These are phyloP conservation scores for Schizopygopsis malacanthus DNA, from an alignment of 2,797 vertebrate species.

Conservation along the genomic window DNA sequence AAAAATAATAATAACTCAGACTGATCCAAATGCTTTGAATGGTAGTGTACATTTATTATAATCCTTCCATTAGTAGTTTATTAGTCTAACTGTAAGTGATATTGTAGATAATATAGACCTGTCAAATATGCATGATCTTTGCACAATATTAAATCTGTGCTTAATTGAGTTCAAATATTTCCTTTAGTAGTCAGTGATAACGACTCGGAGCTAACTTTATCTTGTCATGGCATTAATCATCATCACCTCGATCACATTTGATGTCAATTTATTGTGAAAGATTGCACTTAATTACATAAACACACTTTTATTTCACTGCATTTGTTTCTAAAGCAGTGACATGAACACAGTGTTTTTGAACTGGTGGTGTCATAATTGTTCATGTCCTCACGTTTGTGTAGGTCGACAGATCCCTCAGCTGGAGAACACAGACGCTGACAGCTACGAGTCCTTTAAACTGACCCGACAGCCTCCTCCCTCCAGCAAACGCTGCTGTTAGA, in stretches of 20 bases:
- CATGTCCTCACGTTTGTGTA: constrained; percentile 67
- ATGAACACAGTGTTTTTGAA: background rate
- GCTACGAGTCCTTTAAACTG: constrained; percentile 89
- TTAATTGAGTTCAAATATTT: background rate
- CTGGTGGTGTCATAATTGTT: background rate
- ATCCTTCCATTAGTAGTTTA: background rate
- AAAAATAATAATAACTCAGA: background rate
- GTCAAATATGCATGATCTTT: background rate
- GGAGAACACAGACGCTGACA: constrained; percentile 88
- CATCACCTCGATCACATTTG: background rate
- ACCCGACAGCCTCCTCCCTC: constrained; percentile 77
- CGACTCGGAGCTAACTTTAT: background rate
- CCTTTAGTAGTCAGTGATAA: background rate
- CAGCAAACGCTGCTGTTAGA: constrained; percentile 90
- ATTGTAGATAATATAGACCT: background rate
- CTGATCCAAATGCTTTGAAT: background rate
- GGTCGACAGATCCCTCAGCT: constrained; percentile 94
- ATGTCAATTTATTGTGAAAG: background rate
- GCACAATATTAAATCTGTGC: background rate
- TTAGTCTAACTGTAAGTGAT: background rate
- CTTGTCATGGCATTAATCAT: background rate
- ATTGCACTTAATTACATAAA: background rate
- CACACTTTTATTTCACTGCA: background rate
- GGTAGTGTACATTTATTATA: no score
- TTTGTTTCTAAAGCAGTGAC: background rate